Base-by-base conservation (phyloP, 2,113 vertebrate genomes). In the Dipodomys spectabilis region DNA sequence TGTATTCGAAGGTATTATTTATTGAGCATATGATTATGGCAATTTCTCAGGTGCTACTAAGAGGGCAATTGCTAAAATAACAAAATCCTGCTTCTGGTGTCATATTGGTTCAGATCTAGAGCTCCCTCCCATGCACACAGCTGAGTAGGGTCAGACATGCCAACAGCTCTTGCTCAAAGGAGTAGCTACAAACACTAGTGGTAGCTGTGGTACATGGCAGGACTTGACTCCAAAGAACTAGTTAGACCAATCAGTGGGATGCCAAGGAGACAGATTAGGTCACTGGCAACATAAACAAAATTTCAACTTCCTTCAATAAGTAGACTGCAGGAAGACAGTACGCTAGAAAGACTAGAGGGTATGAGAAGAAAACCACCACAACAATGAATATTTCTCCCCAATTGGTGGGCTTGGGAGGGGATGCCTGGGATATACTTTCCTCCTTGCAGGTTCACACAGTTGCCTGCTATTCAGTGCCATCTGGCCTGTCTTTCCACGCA, bases 21-120 rank as follows among this genome's bases (percentile, higher is more conserved):
- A 44, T 0, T 60, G 62, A 53, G 18, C 25, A 60, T 57, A 72
- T 1, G 8, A 6, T 12, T 19, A 11, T 32, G 73, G 20, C 6
- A n/a, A 72, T 75, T 93, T 89, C 83, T 67, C 72, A 39, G 30
- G 27, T 44, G 53, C 53, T 57, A 57, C 72, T n/a, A 69, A 88
- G 53, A 92, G 4, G 32, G 25, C 22, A 80, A 73, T 80, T 88
- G 20, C 67, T 16, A 87, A 82, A 77, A 64, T 39, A 86, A 64
- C 4, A 67, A 57, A 45, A 68, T 18, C 27, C 10, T 81, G 5
- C 15, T 44, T 45, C 53, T 23, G 12, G 28, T 10, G 49, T 32
- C 32, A 35, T n/a, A 35, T 2, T 20, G 39, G 62, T 39, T 27
- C 45, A 67, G 27, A 32, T 32, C 18, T 25, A 77, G 30, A 84